Base-by-base conservation (phyloP, 2,797 vertebrate genomes). In the Danio kyathit region DNA sequence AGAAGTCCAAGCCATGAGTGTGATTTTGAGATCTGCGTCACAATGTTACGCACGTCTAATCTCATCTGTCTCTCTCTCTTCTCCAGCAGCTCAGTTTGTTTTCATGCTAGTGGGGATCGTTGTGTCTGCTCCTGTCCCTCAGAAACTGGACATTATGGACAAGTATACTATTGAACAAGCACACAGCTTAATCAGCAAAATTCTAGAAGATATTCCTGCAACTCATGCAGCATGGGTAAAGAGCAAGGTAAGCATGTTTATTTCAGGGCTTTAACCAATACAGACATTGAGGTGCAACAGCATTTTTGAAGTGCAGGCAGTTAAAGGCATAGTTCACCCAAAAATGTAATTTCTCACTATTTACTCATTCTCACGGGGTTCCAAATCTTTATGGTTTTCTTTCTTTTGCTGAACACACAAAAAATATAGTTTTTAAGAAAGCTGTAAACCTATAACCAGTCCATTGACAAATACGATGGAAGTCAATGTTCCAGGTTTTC, bases 101-200 rank as follows among this genome's bases (percentile, higher is more conserved):
- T n/a, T 60, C 38, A 41, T 9, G 7, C 54, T 80, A 56, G 67
- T 72, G 17, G 67, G 67, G 46, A 64, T 59, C 0, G 73, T 70
- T 2, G 19, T 48, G n/a, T 48, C 75, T 43, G 82, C 82, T n/a
- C 83, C 84, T 4, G 6, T 85, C 6, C 49, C 92, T 85, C 89
- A 86, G 85, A 86, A 83, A 8, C 83, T 84, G 14, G 84, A 73
- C 2, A 93, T 92, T 65, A 90, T 91, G 85, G 85, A 92, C 29
- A 81, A 89, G 83, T 83, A 90, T 17, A 82, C 88, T 17, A 88
- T 94, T 59, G 76, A 78, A 16, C 90, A 51, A 57, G 93, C 93
- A 79, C 86, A 87, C 59, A 90, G 83, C 81, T 87, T 96, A 57
- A 88, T 88, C 5, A 66, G 82, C 6, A 96, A 94, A 91, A 93